Conservation (phyloP, 2,797 vertebrate genomes). For the Emydoidea blandingii region DNA sequence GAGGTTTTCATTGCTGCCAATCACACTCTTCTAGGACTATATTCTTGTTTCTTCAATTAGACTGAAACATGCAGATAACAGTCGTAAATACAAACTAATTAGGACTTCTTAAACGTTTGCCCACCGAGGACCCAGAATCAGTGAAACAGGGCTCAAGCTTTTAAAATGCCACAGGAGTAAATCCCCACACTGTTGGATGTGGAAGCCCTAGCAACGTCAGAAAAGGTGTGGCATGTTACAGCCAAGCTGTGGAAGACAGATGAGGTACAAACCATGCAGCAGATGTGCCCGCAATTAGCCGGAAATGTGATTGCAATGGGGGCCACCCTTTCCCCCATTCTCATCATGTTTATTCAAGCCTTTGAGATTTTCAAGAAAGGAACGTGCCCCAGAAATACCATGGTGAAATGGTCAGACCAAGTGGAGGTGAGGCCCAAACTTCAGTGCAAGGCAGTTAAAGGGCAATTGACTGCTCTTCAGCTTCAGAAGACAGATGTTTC, state of each 20-base stretch:
- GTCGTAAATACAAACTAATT: slow-evolving; percentile 17
- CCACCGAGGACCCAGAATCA: not conserved
- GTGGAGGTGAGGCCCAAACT: not conserved
- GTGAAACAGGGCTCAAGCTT: not conserved
- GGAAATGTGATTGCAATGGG: not conserved
- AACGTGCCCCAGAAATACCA: not conserved
- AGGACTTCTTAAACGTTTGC: not conserved
- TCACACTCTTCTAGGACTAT: slow-evolving; percentile 46
- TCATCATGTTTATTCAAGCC: not conserved
- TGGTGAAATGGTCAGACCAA: not conserved
- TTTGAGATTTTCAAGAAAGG: not conserved
- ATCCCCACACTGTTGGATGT: not conserved
- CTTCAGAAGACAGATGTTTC: not conserved
- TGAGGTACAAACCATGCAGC: not conserved
- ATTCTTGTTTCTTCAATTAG: slow-evolving; percentile 27
- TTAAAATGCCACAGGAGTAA: not conserved
- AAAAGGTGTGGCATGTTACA: rapidly evolving
- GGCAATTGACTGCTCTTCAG: not conserved
- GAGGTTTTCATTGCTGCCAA: slow-evolving; percentile 63
- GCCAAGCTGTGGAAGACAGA: not conserved
- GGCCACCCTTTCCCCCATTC: not conserved
- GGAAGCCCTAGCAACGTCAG: not conserved
- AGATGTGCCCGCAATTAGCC: not conserved
- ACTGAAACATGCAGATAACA: not conserved
- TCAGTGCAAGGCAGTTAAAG: not conserved